phyloP scores from a whole-genome alignment of 2,113 vertebrate species.

The Forbesichthys agassizii region DNA sequence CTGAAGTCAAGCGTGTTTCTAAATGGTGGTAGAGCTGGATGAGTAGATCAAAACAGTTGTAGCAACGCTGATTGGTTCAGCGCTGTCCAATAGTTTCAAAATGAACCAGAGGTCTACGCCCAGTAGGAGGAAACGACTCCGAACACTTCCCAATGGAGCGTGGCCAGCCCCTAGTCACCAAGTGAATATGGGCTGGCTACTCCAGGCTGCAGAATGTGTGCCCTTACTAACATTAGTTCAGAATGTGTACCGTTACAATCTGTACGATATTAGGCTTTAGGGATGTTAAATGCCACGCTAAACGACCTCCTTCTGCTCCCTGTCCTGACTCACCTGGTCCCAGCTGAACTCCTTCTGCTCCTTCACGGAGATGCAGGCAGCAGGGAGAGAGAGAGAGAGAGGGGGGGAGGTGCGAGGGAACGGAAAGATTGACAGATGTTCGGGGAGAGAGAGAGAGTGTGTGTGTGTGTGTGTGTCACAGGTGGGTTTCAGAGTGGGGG shows the following conservation, averaged over 20 bases:
- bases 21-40: too few species aligned
- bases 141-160: too few species aligned
- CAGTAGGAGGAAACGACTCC: too few species aligned
- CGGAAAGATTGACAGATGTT: constrained; percentile 59
- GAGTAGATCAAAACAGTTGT: too few species aligned
- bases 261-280: neutral
- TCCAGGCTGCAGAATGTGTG: neutral
- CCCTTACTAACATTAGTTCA: neutral
- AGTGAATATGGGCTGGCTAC: too few species aligned
- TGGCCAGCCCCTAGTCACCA: too few species aligned
- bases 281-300: neutral
- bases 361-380: constrained; percentile 62
- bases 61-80: too few species aligned
- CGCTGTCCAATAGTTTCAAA: too few species aligned
- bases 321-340: constrained; percentile 83
- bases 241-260: neutral
- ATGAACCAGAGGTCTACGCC: too few species aligned
- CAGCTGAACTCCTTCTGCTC: constrained; percentile 93
- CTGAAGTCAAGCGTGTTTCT: too few species aligned
- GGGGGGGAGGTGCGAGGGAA: constrained; percentile 59
- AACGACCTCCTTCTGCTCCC: neutral
- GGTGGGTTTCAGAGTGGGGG: constrained; percentile 32
- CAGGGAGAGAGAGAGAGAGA: constrained; percentile 37
- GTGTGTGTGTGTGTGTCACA: too few species aligned
- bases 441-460: constrained; percentile 9